phyloP scores from a whole-genome alignment of 2,113 vertebrate genomes.

The Elephantulus edwardii region DNA sequence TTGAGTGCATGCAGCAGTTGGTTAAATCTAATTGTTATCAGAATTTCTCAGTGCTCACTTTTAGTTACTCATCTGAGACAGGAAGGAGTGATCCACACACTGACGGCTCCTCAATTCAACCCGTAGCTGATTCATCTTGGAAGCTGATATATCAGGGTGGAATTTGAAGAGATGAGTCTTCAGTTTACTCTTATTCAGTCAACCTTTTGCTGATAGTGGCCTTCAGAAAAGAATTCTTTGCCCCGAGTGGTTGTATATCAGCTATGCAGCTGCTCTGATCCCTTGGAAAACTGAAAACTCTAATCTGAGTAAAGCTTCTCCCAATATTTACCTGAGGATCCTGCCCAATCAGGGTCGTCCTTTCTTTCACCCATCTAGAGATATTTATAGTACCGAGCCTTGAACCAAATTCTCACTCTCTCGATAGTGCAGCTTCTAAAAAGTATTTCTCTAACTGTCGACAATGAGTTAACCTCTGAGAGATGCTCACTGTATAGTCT shows the following conservation, averaged over 20 bases:
- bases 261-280: neutral
- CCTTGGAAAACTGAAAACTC: neutral
- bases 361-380: neutral
- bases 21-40: neutral
- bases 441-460: neutral
- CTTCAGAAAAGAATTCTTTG: neutral
- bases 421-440: neutral
- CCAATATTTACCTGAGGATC: neutral
- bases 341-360: neutral
- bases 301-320: neutral
- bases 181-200: no score
- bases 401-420: neutral
- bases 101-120: neutral
- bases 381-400: neutral
- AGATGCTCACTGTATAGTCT: neutral
- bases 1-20: fast-evolving
- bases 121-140: neutral
- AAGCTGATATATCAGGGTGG: neutral
- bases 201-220: fast-evolving
- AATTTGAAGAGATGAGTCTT: neutral
- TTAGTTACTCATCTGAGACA: neutral
- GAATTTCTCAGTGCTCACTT: neutral
- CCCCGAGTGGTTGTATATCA: neutral
- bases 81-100: neutral
- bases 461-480: neutral